Base-by-base conservation (phyloP, 2,888 invertebrate species). In the Orchesellides sinensis region DNA sequence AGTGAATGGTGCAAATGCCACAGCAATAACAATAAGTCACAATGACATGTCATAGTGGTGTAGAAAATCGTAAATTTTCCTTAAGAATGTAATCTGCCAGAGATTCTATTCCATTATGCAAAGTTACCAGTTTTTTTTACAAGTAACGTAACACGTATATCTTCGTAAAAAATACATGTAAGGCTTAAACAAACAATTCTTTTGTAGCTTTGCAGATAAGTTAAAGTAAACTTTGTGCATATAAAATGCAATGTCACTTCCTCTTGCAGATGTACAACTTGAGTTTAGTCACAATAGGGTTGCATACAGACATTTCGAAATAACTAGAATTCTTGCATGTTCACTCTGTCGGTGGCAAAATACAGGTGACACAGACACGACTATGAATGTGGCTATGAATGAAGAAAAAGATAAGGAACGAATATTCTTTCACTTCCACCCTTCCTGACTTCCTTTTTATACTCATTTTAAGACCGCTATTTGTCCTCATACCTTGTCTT, bases 11-110 rank as follows among this genome's bases (percentile, higher is more conserved):
- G 79, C 61, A 79, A 79, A 70, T 70, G 54, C 56, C 45, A 56
- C 70, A 27, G 70, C 63, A 81, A 81, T 81, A 74, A 74, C 81
- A 81, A 81, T 81, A 81, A 81, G 81, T 81, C 68, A 81, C 74
- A 68, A 68, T 74, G 74, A 81, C 74, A 74, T 74, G 81, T 69
- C 81, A 81, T 35, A 32, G 68, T 68, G 74, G 81, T 35, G 74
- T 19, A 74, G 54, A 81, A 73, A 80, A 66, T 61, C 78, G 78
- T 78, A 78, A 78, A 78, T 78, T 78, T 78, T 78, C 68, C 40
- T 78, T 78, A 78, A 78, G 69, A 78, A 78, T 68, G 63, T 69
- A 69, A 68, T 78, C 69, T 78, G 78, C 61, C 78, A 69, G 45
- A 10, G 54, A 45, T 19, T 29, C 29, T 17, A 52, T 63, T 63